Evolutionary conservation across 2,113 vertebrate species (phyloP).

Genomic region (Tenrec ecaudatus): DNA sequence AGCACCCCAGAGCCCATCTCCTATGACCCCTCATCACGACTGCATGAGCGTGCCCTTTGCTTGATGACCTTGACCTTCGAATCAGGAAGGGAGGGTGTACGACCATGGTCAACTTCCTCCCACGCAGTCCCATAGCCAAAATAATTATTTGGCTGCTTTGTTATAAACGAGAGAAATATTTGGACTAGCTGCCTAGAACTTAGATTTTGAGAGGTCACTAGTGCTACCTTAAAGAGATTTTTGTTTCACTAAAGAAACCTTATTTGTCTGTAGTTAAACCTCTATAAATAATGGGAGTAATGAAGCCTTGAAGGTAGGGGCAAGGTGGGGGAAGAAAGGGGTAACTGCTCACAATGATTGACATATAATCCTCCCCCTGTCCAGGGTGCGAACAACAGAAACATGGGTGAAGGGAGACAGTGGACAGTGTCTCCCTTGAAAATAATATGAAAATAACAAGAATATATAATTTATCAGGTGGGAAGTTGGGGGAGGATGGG

Average conservation of each 20-base stretch:
- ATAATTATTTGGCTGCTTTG: background rate
- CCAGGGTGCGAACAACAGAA: no score
- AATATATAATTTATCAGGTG: no score
- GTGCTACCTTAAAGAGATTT: background rate
- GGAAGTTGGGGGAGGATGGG: no score
- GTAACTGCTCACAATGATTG: no score
- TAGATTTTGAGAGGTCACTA: background rate
- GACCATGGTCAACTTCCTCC: background rate
- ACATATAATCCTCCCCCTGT: no score
- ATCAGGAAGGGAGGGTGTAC: no score
- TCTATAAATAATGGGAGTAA: no score
- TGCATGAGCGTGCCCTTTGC: background rate
- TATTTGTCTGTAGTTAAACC: background rate
- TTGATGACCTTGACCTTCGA: fast-evolving
- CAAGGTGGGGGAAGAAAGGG: no score
- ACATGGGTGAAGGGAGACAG: no score
- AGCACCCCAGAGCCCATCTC: background rate
- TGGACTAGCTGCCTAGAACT: background rate
- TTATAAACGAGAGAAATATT: background rate
- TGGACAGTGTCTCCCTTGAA: no score
- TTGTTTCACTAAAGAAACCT: background rate
- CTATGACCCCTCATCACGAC: background rate
- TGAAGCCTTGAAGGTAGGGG: no score
- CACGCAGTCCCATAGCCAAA: background rate
- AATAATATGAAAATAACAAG: no score